Evolutionary conservation across 2,113 vertebrate genomes (phyloP).

Genomic region (Garra rufa): DNA sequence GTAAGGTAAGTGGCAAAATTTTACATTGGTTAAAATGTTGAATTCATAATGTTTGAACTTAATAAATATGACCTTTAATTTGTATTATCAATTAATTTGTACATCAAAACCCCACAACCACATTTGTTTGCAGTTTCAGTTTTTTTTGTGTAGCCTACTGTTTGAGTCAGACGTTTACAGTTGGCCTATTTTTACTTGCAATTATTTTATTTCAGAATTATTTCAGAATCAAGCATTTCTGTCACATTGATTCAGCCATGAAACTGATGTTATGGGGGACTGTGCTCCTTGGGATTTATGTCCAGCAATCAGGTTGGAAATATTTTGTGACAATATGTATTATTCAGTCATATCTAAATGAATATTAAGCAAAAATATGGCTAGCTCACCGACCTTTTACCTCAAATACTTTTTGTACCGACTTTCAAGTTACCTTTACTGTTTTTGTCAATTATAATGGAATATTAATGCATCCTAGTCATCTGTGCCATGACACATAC

Average conservation of each 20-base stretch:
- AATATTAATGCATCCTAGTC: not conserved
- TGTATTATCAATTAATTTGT: not conserved
- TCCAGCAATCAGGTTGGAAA: slow-evolving; percentile 46
- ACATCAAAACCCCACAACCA: not conserved
- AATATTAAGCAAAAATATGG: not conserved
- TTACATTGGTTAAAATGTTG: not conserved
- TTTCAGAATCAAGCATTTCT: not conserved
- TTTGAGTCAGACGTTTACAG: not conserved
- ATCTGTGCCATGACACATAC: not conserved
- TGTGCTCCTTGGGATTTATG: slow-evolving; percentile 12
- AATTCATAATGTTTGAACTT: not conserved
- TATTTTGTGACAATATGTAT: not conserved
- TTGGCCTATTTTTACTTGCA: not conserved
- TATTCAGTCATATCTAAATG: not conserved
- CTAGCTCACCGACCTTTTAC: not conserved
- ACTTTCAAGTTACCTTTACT: too few relatives aligned
- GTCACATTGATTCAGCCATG: not conserved
- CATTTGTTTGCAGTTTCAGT: not conserved
- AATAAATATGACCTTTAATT: not conserved
- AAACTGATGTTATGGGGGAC: slow-evolving; percentile 4
- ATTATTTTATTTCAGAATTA: not conserved
- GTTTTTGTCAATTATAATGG: not conserved
- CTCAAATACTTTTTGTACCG: not conserved
- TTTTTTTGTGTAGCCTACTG: not conserved
- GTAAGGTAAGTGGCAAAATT: not conserved